These are phyloP conservation scores for Semibalanus balanoides DNA, from an alignment of 1,140 invertebrate genomes.

Conservation along the genomic window DNA sequence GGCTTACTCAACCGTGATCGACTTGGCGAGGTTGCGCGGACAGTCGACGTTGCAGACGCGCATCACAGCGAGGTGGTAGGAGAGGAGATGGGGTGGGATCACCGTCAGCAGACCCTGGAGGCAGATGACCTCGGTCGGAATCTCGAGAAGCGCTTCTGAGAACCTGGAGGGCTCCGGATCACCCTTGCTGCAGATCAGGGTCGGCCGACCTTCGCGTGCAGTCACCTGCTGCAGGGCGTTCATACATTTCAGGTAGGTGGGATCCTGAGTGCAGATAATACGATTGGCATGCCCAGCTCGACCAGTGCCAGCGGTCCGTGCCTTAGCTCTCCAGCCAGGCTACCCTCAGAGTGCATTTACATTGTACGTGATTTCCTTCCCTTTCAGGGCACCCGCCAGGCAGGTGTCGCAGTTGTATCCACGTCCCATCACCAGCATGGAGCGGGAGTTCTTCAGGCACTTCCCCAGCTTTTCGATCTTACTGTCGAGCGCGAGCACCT, in stretches of 20 bases:
- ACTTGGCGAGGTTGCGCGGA: slow-evolving; percentile 95
- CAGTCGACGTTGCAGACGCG: slow-evolving; percentile 95
- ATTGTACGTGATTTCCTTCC: slow-evolving; percentile 98
- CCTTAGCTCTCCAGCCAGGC: slow-evolving; percentile 95
- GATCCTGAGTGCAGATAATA: slow-evolving; percentile 94
- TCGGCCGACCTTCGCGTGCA: slow-evolving; percentile 80
- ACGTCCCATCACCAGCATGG: slow-evolving; percentile 92
- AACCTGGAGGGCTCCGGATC: slow-evolving; percentile 68
- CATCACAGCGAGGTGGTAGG: slow-evolving; percentile 94
- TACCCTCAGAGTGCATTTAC: slow-evolving; percentile 99
- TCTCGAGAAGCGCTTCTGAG: slow-evolving; percentile 44
- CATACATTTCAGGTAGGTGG: slow-evolving; percentile 95
- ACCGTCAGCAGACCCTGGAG: slow-evolving; percentile 40
- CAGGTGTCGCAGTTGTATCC: slow-evolving; percentile 99
- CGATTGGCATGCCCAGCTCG: slow-evolving; percentile 92
- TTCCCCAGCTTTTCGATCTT: slow-evolving; percentile 79
- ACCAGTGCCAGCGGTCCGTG: slow-evolving; percentile 97
- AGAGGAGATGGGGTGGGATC: slow-evolving; percentile 46
- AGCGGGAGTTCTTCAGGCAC: slow-evolving; percentile 85
- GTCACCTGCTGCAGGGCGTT: slow-evolving; percentile 94
- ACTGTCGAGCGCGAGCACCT: slow-evolving; percentile 72
- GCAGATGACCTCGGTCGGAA: slow-evolving; percentile 61
- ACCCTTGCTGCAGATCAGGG: slow-evolving; percentile 87
- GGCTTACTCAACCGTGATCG: slow-evolving; percentile 87
- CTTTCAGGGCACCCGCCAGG: slow-evolving; percentile 96